phyloP scores from a whole-genome alignment of 2,113 vertebrate species.

The Mastomys coucha region DNA sequence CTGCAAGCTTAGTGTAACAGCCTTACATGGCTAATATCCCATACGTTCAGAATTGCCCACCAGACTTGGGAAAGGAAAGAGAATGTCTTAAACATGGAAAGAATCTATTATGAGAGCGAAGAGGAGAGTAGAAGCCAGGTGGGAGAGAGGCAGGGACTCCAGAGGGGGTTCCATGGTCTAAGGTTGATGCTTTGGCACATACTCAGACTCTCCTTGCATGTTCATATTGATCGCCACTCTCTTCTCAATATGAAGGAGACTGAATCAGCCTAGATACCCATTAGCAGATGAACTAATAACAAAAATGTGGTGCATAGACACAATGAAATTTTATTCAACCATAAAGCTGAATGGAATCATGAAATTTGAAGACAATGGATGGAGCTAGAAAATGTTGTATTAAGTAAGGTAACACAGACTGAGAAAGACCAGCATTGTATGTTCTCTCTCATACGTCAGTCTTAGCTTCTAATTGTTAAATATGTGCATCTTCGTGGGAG shows the following conservation, averaged over 20 bases:
- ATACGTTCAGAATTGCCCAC: background rate
- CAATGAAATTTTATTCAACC: background rate
- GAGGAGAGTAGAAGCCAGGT: background rate
- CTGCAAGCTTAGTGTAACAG: background rate
- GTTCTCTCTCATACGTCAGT: background rate
- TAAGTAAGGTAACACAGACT: background rate
- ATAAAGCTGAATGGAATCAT: background rate
- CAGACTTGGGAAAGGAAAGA: background rate
- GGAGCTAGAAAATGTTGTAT: background rate
- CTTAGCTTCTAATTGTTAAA: background rate
- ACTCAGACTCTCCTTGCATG: background rate
- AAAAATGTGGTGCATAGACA: background rate
- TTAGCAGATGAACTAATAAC: background rate
- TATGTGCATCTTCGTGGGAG: background rate
- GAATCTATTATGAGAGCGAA: background rate
- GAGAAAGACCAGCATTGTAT: background rate
- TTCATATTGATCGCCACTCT: background rate
- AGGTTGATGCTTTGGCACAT: background rate
- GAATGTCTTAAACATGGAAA: background rate
- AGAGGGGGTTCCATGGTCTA: background rate
- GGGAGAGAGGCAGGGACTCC: background rate
- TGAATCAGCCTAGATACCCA: background rate
- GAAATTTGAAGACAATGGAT: background rate
- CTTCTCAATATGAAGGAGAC: background rate
- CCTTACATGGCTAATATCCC: background rate